Evolutionary conservation across 2,888 invertebrate species (phyloP).

Genomic region (Mantis religiosa): DNA sequence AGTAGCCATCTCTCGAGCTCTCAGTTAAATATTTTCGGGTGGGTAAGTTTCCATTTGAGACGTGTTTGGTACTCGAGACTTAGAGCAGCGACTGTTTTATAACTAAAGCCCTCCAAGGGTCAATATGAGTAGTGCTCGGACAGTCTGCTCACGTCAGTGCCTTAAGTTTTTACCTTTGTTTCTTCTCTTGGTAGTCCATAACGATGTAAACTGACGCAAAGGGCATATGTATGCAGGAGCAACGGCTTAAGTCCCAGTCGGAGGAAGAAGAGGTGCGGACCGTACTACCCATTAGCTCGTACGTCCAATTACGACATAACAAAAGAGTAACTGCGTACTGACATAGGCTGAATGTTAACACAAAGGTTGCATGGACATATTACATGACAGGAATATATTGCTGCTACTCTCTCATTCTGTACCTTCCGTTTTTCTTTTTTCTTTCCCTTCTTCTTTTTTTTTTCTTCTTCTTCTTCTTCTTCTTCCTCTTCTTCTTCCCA

Average conservation of each 20-base stretch:
- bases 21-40: too few relatives aligned
- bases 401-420: neutral
- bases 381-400: neutral
- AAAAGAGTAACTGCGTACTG: neutral
- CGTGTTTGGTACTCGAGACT: too few relatives aligned
- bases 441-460: neutral
- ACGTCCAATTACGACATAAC: neutral
- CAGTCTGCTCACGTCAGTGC: neutral
- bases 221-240: neutral
- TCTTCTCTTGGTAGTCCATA: neutral
- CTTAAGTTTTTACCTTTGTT: neutral
- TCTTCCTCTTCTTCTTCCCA: neutral
- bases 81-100: too few relatives aligned
- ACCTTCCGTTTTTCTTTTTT: neutral
- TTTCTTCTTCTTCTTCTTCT: neutral
- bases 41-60: too few relatives aligned
- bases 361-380: neutral
- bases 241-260: neutral
- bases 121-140: neutral
- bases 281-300: neutral
- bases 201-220: neutral
- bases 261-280: neutral
- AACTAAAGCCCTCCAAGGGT: too few relatives aligned
- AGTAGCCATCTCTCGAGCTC: too few relatives aligned
- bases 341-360: neutral